phyloP scores from a whole-genome alignment of 2,113 vertebrate genomes.

The Labeo rohita region DNA sequence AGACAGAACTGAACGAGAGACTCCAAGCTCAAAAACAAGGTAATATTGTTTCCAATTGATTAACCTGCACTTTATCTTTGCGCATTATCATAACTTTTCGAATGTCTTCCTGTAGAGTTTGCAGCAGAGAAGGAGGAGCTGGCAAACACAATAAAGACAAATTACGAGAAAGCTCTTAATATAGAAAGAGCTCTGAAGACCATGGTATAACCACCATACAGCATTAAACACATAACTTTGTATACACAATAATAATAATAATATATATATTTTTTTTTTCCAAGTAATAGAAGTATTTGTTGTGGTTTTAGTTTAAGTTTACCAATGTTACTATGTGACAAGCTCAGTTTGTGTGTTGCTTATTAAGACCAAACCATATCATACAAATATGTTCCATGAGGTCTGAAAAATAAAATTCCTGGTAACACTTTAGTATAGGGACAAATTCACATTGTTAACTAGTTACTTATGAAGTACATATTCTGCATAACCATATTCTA shows the following conservation, averaged over 20 bases:
- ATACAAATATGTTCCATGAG: background rate
- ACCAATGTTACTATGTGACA: too few species aligned
- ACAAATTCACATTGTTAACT: too few species aligned
- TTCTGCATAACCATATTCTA: too few species aligned
- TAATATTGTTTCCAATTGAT: slow-evolving; percentile 61
- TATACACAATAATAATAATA: too few species aligned
- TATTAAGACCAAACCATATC: background rate
- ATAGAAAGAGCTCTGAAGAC: slow-evolving; percentile 94
- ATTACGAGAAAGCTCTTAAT: slow-evolving; percentile 88
- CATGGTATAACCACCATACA: slow-evolving; percentile 78
- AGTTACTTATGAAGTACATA: too few species aligned
- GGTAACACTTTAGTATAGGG: too few species aligned
- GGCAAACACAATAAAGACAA: slow-evolving; percentile 80
- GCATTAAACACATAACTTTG: background rate
- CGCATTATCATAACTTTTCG: too few species aligned
- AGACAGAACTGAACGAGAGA: slow-evolving; percentile 85
- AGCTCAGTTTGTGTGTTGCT: too few species aligned
- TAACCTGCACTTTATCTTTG: background rate
- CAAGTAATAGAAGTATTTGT: too few species aligned
- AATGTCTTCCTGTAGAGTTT: slow-evolving; percentile 76
- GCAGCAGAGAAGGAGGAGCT: slow-evolving; percentile 84
- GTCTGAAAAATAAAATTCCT: too few species aligned
- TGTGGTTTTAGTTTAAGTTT: too few species aligned
- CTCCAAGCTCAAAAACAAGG: slow-evolving; percentile 83
- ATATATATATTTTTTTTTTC: too few species aligned